Evolutionary conservation across 2,797 vertebrate genomes (phyloP), one percentile per base, ranked within the genome.

Genomic region (Ficedula albicollis): DNA sequence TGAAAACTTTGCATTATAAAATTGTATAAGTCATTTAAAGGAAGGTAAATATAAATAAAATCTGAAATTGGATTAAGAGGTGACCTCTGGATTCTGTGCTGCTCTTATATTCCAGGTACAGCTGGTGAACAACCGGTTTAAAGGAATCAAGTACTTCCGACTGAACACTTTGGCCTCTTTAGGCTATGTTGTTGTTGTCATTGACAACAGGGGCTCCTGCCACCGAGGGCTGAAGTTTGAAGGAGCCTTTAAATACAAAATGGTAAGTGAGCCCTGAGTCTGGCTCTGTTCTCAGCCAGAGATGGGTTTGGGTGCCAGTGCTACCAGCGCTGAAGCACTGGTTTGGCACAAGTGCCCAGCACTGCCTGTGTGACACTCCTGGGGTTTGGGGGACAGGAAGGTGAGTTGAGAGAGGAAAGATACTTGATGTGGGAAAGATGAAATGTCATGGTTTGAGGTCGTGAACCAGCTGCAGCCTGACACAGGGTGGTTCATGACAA

Each of bases 211-310:
- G 64, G 98, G 98, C 4, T 98, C 98, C 87, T 98, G 98, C 88
- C 98, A 98, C 92, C 97, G 98, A 58, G 98, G 98, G 23, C 97
- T 98, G 78, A 98, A 98, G 94, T 98, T 98, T 95, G 98, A 98
- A 98, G 98, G 98, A 84, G 98, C 98, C 75, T 98, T 98, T 97
- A 98, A 98, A 76, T 98, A 98, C 93, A 98, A 98, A 97, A 98
- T 98, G 98, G 98, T 98, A 90, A 97, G 98, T 97, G 90, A 13
- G 64, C 30, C 59, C 18, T 43, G 58, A 58, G 34, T 41, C 54
- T 84, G 75, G 32, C 52, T 74, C 44, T 36, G 1, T 63, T 83
- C 84, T 81, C 58, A 78, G 43, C 32, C 58, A 32, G 27, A 43
- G 63, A 6, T 11, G 15, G n/a, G 25, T 39, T 58, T 46, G 63